phyloP scores from a whole-genome alignment of 2,113 vertebrate species.

The Isurus oxyrinchus region DNA sequence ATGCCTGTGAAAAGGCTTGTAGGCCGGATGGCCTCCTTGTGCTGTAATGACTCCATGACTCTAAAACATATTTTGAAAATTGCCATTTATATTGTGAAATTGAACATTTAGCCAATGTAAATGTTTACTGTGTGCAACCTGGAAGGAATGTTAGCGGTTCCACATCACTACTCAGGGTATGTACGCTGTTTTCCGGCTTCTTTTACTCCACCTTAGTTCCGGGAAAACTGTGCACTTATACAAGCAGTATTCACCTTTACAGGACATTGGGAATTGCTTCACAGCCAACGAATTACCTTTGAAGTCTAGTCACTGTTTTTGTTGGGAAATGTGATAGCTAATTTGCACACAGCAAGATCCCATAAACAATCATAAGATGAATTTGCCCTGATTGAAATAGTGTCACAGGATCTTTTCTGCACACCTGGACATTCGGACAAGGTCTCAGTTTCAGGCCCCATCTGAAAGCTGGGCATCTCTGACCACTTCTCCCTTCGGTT shows the following conservation, averaged over 20 bases:
- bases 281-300: neutral
- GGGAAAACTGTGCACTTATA: neutral
- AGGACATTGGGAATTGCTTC: neutral
- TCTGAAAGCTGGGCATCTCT: neutral
- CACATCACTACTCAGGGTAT: neutral
- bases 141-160: neutral
- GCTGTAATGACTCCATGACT: neutral
- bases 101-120: neutral
- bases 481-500: slow-evolving; percentile 39
- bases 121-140: neutral
- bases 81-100: neutral
- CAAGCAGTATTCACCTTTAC: neutral
- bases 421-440: neutral
- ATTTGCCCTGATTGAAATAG: neutral
- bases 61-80: neutral
- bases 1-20: no score
- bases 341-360: neutral
- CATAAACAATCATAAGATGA: neutral
- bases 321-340: neutral
- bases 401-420: neutral
- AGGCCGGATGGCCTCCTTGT: no score
- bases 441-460: neutral
- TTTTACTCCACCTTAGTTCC: neutral
- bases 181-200: neutral
- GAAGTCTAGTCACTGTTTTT: neutral